Evolutionary conservation across 2,797 vertebrate genomes (phyloP).

Genomic region (Coranthus polyacanthus): DNA sequence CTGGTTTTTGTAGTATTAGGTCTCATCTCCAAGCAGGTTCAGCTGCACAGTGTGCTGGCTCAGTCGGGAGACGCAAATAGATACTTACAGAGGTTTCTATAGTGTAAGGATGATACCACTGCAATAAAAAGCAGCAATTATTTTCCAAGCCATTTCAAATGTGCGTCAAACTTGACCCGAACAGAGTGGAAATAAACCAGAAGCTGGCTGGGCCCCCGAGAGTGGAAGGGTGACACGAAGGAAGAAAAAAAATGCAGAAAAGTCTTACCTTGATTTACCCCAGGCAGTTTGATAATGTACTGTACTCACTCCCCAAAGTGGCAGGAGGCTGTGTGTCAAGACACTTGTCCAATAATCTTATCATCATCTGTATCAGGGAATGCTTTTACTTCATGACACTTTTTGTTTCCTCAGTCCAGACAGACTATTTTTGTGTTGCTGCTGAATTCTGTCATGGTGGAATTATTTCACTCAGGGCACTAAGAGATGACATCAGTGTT

Average conservation of each 20-base stretch:
- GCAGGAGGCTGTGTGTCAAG: conserved; percentile 26
- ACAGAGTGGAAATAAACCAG: conserved; percentile 73
- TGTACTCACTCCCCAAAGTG: conserved; percentile 19
- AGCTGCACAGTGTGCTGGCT: conserved; percentile 44
- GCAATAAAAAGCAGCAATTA: conserved; percentile 75
- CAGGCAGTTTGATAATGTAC: conserved; percentile 42
- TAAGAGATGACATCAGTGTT: conserved; percentile 60
- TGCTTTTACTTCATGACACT: conserved; percentile 23
- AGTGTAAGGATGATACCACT: conserved; percentile 62
- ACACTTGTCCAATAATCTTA: conserved; percentile 34
- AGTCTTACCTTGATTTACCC: conserved; percentile 49
- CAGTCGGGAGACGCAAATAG: conserved; percentile 56
- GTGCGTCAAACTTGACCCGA: conserved; percentile 74
- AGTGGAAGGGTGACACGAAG: conserved; percentile 30
- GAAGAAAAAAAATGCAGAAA: conserved; percentile 35
- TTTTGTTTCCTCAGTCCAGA: conserved; percentile 26
- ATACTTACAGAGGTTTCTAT: conserved; percentile 54
- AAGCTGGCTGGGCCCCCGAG: conserved; percentile 29
- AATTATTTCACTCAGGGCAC: conserved; percentile 50
- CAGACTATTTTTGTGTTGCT: conserved; percentile 20
- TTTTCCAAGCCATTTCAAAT: conserved; percentile 72
- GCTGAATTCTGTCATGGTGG: conserved; percentile 38
- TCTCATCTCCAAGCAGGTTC: conserved; percentile 41
- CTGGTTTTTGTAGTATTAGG: conserved; percentile 25
- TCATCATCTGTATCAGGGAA: conserved; percentile 46